phyloP scores from a whole-genome alignment of 1,140 invertebrate species.

The Leptonema lineaticorne region DNA sequence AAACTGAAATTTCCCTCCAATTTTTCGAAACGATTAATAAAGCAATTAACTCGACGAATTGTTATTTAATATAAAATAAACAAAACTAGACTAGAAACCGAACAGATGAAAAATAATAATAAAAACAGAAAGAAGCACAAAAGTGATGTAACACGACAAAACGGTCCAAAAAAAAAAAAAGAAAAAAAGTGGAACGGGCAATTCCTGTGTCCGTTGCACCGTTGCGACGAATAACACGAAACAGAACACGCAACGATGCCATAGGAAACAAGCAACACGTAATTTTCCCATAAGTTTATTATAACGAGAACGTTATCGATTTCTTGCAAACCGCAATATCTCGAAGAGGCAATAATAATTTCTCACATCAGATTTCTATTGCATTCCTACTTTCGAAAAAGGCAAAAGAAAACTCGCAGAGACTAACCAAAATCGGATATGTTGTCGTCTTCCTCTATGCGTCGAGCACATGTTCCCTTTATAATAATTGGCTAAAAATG shows the following conservation, averaged over 20 bases:
- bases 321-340: background rate
- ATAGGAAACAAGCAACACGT: background rate
- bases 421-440: background rate
- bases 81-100: no score
- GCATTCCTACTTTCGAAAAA: background rate
- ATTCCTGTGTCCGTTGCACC: background rate
- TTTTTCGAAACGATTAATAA: no score
- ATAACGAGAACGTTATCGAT: slow-evolving; percentile 10
- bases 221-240: background rate
- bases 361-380: background rate
- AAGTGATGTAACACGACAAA: background rate
- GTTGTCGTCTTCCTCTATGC: no score
- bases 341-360: no score
- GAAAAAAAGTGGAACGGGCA: slow-evolving; percentile 14
- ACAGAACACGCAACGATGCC: slow-evolving; percentile 21
- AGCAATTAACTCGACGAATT: no score
- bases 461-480: no score
- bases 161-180: background rate
- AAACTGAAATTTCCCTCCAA: no score
- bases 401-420: background rate
- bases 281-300: background rate
- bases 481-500: no score
- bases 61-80: no score
- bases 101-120: no score
- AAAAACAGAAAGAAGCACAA: no score